Conservation (phyloP, 2,888 invertebrate genomes). For the Caradrina kadenii region DNA sequence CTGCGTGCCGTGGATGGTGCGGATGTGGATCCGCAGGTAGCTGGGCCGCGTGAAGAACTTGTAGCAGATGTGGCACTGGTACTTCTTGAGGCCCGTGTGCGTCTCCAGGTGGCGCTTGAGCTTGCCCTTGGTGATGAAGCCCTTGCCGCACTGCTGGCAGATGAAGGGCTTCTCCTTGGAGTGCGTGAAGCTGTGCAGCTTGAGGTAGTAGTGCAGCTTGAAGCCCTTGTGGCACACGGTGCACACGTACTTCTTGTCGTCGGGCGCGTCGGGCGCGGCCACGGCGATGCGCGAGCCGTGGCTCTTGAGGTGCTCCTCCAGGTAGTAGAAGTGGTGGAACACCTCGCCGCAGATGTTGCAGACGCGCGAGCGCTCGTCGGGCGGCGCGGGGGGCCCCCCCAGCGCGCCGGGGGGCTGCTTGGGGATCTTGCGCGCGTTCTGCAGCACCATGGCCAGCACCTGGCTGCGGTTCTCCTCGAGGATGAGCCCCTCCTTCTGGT, state of each 20-base stretch:
- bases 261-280: slow-evolving; percentile 73
- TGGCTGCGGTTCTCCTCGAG: slow-evolving; percentile 82
- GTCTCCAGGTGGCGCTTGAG: slow-evolving; percentile 85
- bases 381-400: slow-evolving; percentile 63
- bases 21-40: slow-evolving; percentile 82
- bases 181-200: slow-evolving; percentile 85
- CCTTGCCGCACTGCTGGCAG: slow-evolving; percentile 87
- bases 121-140: slow-evolving; percentile 84
- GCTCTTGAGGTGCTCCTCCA: slow-evolving; percentile 85
- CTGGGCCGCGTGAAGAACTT: slow-evolving; percentile 86
- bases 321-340: slow-evolving; percentile 85
- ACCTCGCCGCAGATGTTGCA: slow-evolving; percentile 87
- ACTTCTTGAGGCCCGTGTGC: slow-evolving; percentile 84
- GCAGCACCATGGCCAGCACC: slow-evolving; percentile 85
- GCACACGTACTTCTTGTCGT: slow-evolving; percentile 83
- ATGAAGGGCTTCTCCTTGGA: slow-evolving; percentile 86
- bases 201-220: slow-evolving; percentile 84
- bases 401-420: slow-evolving; percentile 64
- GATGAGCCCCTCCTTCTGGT: slow-evolving; percentile 77
- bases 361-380: slow-evolving; percentile 81
- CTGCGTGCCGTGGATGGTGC: slow-evolving; percentile 85
- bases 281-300: slow-evolving; percentile 84
- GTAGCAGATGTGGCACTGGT: slow-evolving; percentile 87
- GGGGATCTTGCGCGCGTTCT: slow-evolving; percentile 84
- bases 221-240: slow-evolving; percentile 83